Conservation (phyloP, 2,113 vertebrate species). For the Podarcis muralis region DNA sequence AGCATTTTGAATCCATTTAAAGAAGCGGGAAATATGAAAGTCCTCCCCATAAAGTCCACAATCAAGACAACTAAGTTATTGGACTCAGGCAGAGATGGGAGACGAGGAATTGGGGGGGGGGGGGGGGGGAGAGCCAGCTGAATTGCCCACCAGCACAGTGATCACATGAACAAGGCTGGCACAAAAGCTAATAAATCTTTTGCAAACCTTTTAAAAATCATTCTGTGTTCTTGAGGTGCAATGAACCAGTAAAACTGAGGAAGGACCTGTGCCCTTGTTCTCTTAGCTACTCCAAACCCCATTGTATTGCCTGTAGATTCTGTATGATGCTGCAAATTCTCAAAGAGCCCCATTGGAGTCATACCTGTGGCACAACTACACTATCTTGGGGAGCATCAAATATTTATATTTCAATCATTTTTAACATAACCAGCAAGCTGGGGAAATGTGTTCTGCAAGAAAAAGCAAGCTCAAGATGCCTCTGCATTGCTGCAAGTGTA, state of each 20-base stretch:
- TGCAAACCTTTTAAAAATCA: too few species aligned
- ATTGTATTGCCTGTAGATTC: neutral
- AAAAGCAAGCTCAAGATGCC: neutral
- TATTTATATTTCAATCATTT: neutral
- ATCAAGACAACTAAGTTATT: too few species aligned
- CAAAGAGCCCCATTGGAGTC: neutral
- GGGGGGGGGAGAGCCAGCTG: too few species aligned
- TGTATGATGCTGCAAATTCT: too few species aligned
- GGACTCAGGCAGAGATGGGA: too few species aligned
- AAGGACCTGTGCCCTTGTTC: neutral
- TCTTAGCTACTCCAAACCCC: too few species aligned
- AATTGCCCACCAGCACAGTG: too few species aligned
- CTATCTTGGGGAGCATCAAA: neutral
- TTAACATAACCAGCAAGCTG: neutral
- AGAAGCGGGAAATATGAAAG: neutral
- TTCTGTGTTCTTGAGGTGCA: neutral
- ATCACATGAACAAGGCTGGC: too few species aligned
- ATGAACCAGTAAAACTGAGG: neutral
- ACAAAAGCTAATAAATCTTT: too few species aligned
- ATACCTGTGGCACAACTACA: neutral
- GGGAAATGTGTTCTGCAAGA: neutral
- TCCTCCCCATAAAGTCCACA: too few species aligned
- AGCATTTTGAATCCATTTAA: neutral
- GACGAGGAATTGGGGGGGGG: too few species aligned
- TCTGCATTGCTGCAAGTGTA: slow-evolving; percentile 10